Conservation (phyloP, 2,113 vertebrate genomes). For the Oryctolagus cuniculus region mOryCun1.1 NC_091443.1:50758501-50759000, state of each 20-base stretch:
- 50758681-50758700: conserved; percentile 14
- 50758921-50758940: neutral
- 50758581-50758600: neutral
- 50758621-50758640: neutral
- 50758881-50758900: neutral
- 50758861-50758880: neutral
- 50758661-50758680: neutral
- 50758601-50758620: neutral
- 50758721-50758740: neutral
- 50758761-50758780: neutral
- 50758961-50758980: neutral
- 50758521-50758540: neutral
- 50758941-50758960: neutral
- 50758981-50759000: neutral
- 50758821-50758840: neutral
- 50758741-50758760: neutral
- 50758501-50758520: too few species aligned
- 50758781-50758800: neutral
- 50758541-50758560: neutral
- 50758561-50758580: neutral
- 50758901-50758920: neutral
- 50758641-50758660: neutral
- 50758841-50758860: neutral
- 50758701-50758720: neutral
- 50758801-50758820: neutral